Conservation (phyloP, 2,888 invertebrate species). For the Sminthurides aquaticus region DNA sequence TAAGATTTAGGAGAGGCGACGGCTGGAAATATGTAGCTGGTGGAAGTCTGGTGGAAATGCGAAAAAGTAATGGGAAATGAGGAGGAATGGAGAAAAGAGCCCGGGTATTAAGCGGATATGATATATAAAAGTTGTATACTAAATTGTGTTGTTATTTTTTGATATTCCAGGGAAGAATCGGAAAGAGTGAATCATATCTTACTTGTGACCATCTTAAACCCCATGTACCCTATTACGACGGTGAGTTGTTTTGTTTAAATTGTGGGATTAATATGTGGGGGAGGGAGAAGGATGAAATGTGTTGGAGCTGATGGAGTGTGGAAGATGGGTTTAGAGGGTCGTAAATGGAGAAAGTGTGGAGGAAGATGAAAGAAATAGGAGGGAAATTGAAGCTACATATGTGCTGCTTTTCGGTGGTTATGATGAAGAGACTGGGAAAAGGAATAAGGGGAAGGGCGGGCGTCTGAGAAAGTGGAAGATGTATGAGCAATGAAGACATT, state of each 20-base stretch:
- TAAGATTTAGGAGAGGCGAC: too few relatives aligned
- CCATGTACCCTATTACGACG: slow-evolving; percentile 98
- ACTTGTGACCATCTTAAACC: slow-evolving; percentile 94
- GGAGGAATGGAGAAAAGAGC: too few relatives aligned
- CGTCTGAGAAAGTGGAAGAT: too few relatives aligned
- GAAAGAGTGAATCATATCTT: slow-evolving; percentile 91
- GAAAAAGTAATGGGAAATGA: too few relatives aligned
- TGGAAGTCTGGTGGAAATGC: too few relatives aligned
- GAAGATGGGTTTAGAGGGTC: not conserved
- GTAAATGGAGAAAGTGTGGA: too few relatives aligned
- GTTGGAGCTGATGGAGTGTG: not conserved
- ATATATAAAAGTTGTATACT: too few relatives aligned
- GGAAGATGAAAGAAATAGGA: not conserved
- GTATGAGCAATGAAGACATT: too few relatives aligned
- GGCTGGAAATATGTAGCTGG: too few relatives aligned
- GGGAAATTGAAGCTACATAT: not conserved
- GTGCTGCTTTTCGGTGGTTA: not conserved
- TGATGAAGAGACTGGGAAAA: slow-evolving; percentile 8
- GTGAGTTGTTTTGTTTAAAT: slow-evolving; percentile 70
- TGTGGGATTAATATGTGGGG: not conserved
- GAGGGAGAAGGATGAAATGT: not conserved
- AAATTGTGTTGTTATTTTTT: too few relatives aligned
- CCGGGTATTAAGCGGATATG: too few relatives aligned
- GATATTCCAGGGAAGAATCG: slow-evolving; percentile 60
- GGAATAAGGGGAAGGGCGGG: not conserved